These are phyloP conservation scores for Lycia hirtaria DNA, from an alignment of 2,888 invertebrate genomes.

Conservation along the genomic window DNA sequence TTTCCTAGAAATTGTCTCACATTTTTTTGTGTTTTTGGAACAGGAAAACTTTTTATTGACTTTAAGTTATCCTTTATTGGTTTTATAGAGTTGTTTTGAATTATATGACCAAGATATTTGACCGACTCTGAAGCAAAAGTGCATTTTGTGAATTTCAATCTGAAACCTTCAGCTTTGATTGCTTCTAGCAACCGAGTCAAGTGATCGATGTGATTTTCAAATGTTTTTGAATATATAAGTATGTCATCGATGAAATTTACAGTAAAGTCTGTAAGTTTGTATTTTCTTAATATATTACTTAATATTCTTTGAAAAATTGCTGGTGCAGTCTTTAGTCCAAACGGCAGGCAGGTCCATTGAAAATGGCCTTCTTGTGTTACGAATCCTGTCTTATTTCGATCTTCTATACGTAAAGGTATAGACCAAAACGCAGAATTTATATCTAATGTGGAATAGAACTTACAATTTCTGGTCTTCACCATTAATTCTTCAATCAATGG, in stretches of 20 bases:
- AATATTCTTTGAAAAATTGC: constrained; percentile 60
- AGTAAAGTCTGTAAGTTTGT: constrained; percentile 28
- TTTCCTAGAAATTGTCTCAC: too few species aligned
- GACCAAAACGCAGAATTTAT: constrained; percentile 65
- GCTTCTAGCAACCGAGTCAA: constrained; percentile 28
- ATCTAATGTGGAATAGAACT: constrained; percentile 53
- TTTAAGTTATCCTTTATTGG: too few species aligned
- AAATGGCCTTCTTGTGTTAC: constrained; percentile 45
- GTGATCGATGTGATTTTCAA: neutral
- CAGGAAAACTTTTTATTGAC: too few species aligned
- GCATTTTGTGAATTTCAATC: too few species aligned
- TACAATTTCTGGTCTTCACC: constrained; percentile 53
- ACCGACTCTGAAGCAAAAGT: too few species aligned
- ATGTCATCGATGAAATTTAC: constrained; percentile 8
- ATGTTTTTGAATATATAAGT: neutral
- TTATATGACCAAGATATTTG: too few species aligned
- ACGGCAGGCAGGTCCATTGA: constrained; percentile 53
- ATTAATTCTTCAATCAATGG: constrained; percentile 52
- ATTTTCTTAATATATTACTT: constrained; percentile 40
- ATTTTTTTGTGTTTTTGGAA: too few species aligned
- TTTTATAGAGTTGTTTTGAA: too few species aligned
- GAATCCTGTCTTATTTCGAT: constrained; percentile 55
- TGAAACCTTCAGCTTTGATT: too few species aligned
- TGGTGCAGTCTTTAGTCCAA: constrained; percentile 58
- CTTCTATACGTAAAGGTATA: constrained; percentile 53